These are phyloP conservation scores for Falcaria lacertinaria DNA, from an alignment of 2,888 invertebrate genomes.

Conservation along the genomic window DNA sequence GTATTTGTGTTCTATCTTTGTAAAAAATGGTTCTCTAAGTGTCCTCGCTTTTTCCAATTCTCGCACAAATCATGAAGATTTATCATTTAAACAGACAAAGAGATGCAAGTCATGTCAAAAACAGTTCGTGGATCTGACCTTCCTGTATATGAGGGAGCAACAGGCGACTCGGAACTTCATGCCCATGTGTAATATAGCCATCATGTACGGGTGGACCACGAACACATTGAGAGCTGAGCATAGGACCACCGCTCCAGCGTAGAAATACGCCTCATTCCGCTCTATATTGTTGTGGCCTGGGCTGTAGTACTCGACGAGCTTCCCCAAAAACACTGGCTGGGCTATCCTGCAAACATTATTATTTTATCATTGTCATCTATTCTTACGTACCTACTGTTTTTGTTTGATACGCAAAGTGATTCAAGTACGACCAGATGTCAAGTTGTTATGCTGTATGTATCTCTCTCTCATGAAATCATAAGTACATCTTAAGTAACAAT, in stretches of 20 bases:
- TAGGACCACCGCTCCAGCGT: conserved; percentile 85
- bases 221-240: conserved; percentile 88
- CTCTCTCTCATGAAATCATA: neutral
- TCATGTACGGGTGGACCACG: conserved; percentile 93
- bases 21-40: no score
- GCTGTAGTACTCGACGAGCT: conserved; percentile 81
- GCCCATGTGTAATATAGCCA: conserved; percentile 89
- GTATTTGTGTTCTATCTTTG: no score
- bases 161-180: conserved; percentile 91
- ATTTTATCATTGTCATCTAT: no score
- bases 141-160: conserved; percentile 90
- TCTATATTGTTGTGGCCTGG: conserved; percentile 61
- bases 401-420: no score
- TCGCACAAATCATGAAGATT: no score
- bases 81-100: no score
- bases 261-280: conserved; percentile 84
- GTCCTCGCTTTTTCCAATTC: no score
- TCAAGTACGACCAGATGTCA: neutral
- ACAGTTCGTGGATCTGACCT: conserved; percentile 62
- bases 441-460: neutral
- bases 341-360: conserved; percentile 69
- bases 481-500: no score
- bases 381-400: no score
- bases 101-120: no score
- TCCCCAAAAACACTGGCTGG: conserved; percentile 83